Percentiles rank a stretch among this genome's conserved stretches.
Conservation (phyloP, 2,113 vertebrate species). For the Columba livia region DNA sequence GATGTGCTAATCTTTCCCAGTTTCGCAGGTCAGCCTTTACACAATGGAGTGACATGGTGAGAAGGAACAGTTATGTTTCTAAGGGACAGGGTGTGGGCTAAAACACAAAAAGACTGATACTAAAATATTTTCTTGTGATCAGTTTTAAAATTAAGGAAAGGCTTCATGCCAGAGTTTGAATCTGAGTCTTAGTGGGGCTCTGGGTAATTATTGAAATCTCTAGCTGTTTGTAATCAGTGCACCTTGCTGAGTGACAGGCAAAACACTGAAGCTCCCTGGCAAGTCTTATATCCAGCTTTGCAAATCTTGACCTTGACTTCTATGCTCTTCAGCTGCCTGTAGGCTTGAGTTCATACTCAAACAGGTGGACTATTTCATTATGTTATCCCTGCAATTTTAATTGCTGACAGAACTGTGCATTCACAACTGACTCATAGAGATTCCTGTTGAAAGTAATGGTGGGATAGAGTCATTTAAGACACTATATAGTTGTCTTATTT, state of each 20-base stretch:
- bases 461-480: not conserved
- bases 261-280: not conserved
- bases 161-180: not conserved
- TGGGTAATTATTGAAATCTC: not conserved
- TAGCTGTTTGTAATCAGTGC: not conserved
- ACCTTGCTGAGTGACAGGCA: not conserved
- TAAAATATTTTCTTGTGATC: not conserved
- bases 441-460: not conserved
- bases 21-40: not conserved
- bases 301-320: not conserved
- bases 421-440: not conserved
- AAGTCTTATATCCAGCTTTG: not conserved
- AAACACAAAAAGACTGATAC: not conserved
- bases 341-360: not conserved
- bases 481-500: slow-evolving; percentile 1
- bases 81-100: not conserved
- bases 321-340: not conserved
- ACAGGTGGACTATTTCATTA: slow-evolving; percentile 4
- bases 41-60: not conserved
- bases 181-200: not conserved
- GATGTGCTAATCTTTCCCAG: not conserved
- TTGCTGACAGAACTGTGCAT: not conserved
- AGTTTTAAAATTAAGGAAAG: not conserved
- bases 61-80: not conserved
- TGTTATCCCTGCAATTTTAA: not conserved